These are phyloP conservation scores for Pollicipes pollicipes DNA, from an alignment of 1,140 invertebrate species.

Conservation along the genomic window DNA sequence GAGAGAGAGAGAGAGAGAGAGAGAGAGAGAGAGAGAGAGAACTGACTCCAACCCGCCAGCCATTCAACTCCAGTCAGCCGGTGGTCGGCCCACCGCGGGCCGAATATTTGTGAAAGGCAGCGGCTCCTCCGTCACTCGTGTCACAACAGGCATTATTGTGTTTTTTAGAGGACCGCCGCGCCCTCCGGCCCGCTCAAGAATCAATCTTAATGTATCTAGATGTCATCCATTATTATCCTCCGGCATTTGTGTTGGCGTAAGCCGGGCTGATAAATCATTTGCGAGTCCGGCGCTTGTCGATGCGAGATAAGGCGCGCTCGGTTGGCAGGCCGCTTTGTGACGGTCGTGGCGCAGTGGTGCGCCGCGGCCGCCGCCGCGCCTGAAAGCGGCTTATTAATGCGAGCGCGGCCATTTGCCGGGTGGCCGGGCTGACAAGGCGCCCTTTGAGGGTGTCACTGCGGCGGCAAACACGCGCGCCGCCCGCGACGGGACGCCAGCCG, in stretches of 20 bases:
- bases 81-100: not conserved
- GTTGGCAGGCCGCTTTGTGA: not conserved
- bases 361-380: too few relatives aligned
- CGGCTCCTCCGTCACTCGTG: not conserved
- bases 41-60: too few relatives aligned
- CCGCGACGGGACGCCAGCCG: too few relatives aligned
- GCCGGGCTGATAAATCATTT: not conserved
- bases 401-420: not conserved
- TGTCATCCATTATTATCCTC: not conserved
- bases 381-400: not conserved
- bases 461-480: not conserved
- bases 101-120: slow-evolving; percentile 3
- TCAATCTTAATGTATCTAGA: not conserved
- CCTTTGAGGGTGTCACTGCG: not conserved
- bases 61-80: not conserved
- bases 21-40: too few relatives aligned
- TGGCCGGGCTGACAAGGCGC: not conserved
- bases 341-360: too few relatives aligned
- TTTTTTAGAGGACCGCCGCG: not conserved
- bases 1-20: too few relatives aligned
- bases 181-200: not conserved
- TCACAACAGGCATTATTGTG: slow-evolving; percentile 3
- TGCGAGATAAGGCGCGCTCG: not conserved
- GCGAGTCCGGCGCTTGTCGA: not conserved
- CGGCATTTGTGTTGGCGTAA: not conserved